Evolutionary conservation across 2,113 vertebrate species (phyloP).

Genomic region (Psophia crepitans): DNA sequence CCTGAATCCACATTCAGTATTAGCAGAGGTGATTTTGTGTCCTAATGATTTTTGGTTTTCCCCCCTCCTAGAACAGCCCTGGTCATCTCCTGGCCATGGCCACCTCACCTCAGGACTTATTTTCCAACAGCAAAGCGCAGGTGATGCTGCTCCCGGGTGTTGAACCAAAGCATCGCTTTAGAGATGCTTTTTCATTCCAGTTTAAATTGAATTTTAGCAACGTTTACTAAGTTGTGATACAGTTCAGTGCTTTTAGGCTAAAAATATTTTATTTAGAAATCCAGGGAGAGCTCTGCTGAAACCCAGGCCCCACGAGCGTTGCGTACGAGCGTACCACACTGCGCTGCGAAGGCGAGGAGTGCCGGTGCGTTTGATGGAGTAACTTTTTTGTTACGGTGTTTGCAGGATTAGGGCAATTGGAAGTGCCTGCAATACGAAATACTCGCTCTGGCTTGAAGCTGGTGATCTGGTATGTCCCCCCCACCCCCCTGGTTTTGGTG

Average conservation of each 20-base stretch:
- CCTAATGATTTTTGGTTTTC: not conserved
- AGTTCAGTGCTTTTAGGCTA: not conserved
- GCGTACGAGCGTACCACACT: accelerated
- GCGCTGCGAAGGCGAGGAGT: not conserved
- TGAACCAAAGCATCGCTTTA: not conserved
- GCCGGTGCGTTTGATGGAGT: not conserved
- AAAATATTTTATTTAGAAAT: not conserved
- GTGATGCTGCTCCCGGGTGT: not conserved
- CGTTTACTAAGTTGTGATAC: not conserved
- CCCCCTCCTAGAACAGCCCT: not conserved
- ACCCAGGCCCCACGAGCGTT: accelerated
- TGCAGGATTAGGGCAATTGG: not conserved
- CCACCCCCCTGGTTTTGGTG: not conserved
- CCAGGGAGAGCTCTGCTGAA: not conserved
- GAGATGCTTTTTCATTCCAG: not conserved
- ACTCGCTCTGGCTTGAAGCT: not conserved
- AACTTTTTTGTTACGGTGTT: not conserved
- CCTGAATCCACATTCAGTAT: not conserved
- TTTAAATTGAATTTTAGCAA: not conserved
- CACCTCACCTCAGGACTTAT: not conserved
- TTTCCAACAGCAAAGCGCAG: not conserved
- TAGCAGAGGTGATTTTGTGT: not conserved
- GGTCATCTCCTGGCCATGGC: not conserved
- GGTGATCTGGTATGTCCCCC: not conserved
- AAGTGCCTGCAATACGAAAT: not conserved